Conservation (phyloP, 2,888 invertebrate genomes). For the Lysandra bellargus region DNA sequence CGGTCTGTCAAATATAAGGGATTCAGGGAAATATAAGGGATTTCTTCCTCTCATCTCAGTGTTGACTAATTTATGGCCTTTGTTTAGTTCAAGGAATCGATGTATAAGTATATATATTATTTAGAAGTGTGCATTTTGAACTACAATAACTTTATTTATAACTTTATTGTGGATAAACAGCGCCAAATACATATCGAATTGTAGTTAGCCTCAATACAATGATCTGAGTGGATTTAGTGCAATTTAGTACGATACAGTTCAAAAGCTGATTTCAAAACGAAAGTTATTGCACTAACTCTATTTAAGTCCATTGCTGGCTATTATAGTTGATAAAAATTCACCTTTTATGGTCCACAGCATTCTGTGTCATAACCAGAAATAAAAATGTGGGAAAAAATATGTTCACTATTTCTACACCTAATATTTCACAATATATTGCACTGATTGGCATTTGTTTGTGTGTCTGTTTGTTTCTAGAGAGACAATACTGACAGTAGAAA, state of each 20-base stretch:
- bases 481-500: too few relatives aligned
- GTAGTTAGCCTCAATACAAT: conserved; percentile 26
- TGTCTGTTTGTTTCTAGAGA: neutral
- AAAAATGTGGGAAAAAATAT: conserved; percentile 26
- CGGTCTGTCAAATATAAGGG: too few relatives aligned
- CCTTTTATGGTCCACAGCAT: conserved; percentile 15
- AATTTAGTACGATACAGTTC: conserved; percentile 6
- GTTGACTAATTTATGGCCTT: neutral
- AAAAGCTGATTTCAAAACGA: conserved; percentile 22
- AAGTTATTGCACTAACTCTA: conserved; percentile 11
- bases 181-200: neutral
- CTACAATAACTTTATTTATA: conserved; percentile 1
- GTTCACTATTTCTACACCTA: conserved; percentile 16
- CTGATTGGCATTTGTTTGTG: neutral
- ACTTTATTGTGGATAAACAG: neutral
- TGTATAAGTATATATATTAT: too few relatives aligned
- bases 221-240: conserved; percentile 7
- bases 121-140: too few relatives aligned
- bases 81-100: neutral
- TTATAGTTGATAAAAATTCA: conserved; percentile 30
- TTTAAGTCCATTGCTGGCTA: conserved; percentile 12
- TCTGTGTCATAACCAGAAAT: conserved; percentile 5
- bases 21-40: too few relatives aligned
- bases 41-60: neutral
- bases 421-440: neutral